Evolutionary conservation across 2,888 invertebrate species (phyloP), one percentile per base, ranked within the genome.

Genomic region (Lydus trimaculatus): DNA sequence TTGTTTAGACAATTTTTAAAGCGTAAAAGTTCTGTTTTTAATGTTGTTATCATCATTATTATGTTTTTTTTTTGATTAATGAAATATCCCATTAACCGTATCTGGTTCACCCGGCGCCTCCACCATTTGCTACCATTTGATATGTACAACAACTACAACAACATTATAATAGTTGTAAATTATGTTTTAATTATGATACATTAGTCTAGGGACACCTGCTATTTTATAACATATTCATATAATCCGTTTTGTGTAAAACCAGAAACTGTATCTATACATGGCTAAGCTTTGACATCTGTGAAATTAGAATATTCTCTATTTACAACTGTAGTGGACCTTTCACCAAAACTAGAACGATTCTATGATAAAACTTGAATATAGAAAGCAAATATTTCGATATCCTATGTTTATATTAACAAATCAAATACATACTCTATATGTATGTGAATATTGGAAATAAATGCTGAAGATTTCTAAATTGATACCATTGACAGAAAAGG

Each of bases 261-360:
- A 52, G 52, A 23, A 52, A 52, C 23, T 52, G 23, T 52, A 23
- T 52, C 23, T 52, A 11, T 52, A 52, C 11, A 25, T 25, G 25
- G 52, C 25, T 23, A 11, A 52, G 23, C 5, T 52, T 52, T 23
- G 52, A 52, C 52, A 52, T 52, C 52, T 25, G 52, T 52, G 52
- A 52, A 52, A 52, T 52, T 52, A 52, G 52, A 52, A 52, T 52
- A 52, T 52, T 52, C 52, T 25, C 23, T 25, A 23, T 52, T n/a
- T 52, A 52, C 9, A 17, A 8, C 17, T 6, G 2, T 48, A 25
- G 11, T 11, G 13, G 13, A 52, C 43, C 43, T 52, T 52, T 52
- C 52, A 52, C 0, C 25, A 25, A 52, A 20, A 0, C 9, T 3
- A 20, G n/a, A n/a, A 48, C 20, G 9, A 52, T 8, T 52, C 13